Conservation (phyloP, 2,113 vertebrate species). For the Marmota monax region DNA sequence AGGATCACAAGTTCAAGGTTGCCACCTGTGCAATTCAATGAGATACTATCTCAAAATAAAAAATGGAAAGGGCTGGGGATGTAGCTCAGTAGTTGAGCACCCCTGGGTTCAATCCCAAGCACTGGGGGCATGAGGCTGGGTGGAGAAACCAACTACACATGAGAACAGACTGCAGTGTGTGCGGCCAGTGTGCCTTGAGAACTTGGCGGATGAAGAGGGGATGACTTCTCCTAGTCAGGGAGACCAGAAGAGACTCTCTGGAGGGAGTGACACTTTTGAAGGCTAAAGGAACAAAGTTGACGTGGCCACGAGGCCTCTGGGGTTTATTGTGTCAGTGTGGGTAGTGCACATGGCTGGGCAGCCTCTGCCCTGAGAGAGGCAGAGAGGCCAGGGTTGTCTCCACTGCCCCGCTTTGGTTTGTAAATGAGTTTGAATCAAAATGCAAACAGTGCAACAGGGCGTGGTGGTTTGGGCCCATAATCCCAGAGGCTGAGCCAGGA, state of each 20-base stretch:
- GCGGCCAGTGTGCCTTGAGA: not conserved
- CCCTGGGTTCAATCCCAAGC: not conserved
- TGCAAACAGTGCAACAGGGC: not conserved
- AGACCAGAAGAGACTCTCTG: not conserved
- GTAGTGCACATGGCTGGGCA: not conserved
- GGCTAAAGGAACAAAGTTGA: not conserved
- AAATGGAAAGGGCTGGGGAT: not conserved
- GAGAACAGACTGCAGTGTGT: accelerated
- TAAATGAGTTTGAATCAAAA: constrained; percentile 37
- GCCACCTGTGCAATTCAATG: not conserved
- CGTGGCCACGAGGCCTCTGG: too few species aligned
- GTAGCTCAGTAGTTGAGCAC: not conserved
- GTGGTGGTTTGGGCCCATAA: too few species aligned
- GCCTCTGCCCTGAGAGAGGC: not conserved
- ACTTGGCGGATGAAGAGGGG: not conserved
- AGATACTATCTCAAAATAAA: not conserved
- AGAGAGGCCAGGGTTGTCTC: not conserved
- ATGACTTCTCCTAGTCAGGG: not conserved
- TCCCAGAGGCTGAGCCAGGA: too few species aligned
- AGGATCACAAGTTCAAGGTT: not conserved
- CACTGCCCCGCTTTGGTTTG: constrained; percentile 3
- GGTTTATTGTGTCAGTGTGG: not conserved
- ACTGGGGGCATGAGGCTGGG: too few species aligned
- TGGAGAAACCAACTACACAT: not conserved
- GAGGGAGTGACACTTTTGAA: not conserved